Base-by-base conservation (phyloP, 2,113 vertebrate species). In the Microcebus tavaratra region DNA sequence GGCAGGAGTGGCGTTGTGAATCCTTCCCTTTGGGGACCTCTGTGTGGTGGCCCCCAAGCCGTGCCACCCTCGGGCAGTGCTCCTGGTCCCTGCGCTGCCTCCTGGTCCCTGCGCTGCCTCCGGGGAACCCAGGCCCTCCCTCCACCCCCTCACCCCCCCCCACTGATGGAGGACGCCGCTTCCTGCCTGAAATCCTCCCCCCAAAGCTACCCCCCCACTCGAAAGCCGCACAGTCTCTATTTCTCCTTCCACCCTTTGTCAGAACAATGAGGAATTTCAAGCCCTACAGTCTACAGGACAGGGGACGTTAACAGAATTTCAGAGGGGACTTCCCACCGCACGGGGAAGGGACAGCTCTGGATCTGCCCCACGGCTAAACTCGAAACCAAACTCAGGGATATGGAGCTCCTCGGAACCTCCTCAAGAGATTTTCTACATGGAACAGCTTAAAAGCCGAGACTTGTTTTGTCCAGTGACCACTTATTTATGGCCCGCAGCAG, bases 1-100 rank as follows among this genome's bases (percentile, higher is more conserved):
- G 45, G n/a, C 2, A 13, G 31, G n/a, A 39, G n/a, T 21, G 14
- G 36, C 13, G 0, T 0, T 1, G 7, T 6, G 21, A 17, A 8
- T 6, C 23, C 68, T 34, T 23, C 31, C 29, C 14, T 8, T 3
- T 4, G 13, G 53, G 50, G 29, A 10, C 14, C 5, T 2, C 72
- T 50, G 0, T 5, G 23, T 1, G 6, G 59, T 0, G n/a, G 7
- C 36, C 6, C 18, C 2, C 23, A 5, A 5, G 15, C 8, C 13
- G 5, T 27, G 5, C 18, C 57, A 6, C 2, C 34, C 36, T 0
- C 8, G 2, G 6, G 42, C 53, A 8, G 65, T 0, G 36, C 42
- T 27, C 61, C 55, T 1, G 55, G 80, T 29, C 27, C 65, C 4
- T 2, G n/a, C n/a, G n/a, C n/a, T n/a, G n/a, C n/a, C 42, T 27